A percentile compares a stretch with the other conserved stretches of the same genome.
phyloP scores from a whole-genome alignment of 1,140 invertebrate species.

The Pygmarrhopalites habei region DNA sequence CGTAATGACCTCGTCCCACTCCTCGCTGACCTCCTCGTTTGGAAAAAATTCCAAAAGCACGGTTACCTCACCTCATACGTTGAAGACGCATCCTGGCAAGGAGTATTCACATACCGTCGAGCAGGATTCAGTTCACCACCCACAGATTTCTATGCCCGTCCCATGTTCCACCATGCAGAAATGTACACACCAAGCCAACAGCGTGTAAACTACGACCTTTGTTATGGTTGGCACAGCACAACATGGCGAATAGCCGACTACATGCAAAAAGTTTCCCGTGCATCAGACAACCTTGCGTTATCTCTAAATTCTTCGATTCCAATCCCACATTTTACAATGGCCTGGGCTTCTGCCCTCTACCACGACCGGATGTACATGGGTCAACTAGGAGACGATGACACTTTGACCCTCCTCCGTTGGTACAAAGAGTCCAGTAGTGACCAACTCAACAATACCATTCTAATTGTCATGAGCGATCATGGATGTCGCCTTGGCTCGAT shows the following conservation, averaged over 20 bases:
- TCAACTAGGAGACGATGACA: conserved; percentile 55
- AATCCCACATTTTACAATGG: conserved; percentile 59
- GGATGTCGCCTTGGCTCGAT: conserved; percentile 47
- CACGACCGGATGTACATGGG: conserved; percentile 68
- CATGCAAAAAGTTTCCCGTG: conserved; percentile 46
- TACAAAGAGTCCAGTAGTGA: conserved; percentile 5
- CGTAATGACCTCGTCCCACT: too few species aligned
- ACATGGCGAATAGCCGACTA: conserved; percentile 50
- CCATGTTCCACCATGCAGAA: conserved; percentile 43
- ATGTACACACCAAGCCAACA: conserved; percentile 49
- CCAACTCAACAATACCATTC: conserved; percentile 20
- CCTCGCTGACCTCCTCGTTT: too few species aligned
- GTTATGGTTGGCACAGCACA: too few species aligned
- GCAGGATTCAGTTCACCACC: conserved; percentile 17
- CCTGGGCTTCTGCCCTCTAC: conserved; percentile 68
- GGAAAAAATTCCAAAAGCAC: too few species aligned
- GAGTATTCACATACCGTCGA: conserved; percentile 12
- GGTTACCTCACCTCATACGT: conserved; percentile 10
- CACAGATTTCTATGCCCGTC: conserved; percentile 47
- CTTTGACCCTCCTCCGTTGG: conserved; percentile 32
- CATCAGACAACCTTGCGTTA: conserved; percentile 38
- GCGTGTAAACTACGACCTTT: conserved; percentile 47
- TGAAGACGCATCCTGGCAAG: conserved; percentile 13
- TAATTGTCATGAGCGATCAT: conserved; percentile 30
- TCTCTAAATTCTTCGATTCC: conserved; percentile 17